Conservation (phyloP, 2,888 invertebrate species). For the Trisateles emortualis region DNA sequence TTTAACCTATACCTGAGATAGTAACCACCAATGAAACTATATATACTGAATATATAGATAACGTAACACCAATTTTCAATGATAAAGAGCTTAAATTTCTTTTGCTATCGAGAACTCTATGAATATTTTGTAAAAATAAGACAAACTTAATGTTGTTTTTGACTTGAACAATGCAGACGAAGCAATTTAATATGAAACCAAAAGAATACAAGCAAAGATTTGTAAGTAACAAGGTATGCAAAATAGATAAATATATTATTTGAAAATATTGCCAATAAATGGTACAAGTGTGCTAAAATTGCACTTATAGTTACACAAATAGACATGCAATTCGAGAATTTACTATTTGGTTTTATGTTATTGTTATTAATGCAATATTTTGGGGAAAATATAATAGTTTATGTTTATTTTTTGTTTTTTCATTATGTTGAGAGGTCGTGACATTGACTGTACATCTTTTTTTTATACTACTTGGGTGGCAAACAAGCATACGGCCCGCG, state of each 20-base stretch:
- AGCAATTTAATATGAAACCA: not conserved
- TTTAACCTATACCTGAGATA: not conserved
- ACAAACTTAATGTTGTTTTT: not conserved
- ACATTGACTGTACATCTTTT: constrained; percentile 17
- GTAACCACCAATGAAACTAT: not conserved
- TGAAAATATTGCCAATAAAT: not conserved
- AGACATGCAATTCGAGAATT: constrained; percentile 4
- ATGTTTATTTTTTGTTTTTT: too few species aligned
- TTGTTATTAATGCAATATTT: constrained; percentile 21
- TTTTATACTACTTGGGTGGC: too few species aligned
- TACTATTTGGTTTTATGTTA: not conserved
- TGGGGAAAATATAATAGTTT: constrained; percentile 2
- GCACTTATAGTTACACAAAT: constrained; percentile 1
- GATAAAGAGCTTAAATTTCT: not conserved
- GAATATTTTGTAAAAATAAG: not conserved
- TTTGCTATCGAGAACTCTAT: not conserved
- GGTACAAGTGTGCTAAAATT: not conserved
- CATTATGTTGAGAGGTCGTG: constrained; percentile 22
- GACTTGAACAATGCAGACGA: not conserved
- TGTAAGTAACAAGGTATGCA: not conserved
- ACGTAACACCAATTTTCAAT: not conserved
- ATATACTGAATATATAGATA: not conserved
- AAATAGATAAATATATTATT: not conserved
- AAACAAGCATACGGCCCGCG: too few species aligned
- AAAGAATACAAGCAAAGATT: not conserved